phyloP scores from a whole-genome alignment of 92 coral and sea anemone genomes.

The Actinostola sp. region DNA sequence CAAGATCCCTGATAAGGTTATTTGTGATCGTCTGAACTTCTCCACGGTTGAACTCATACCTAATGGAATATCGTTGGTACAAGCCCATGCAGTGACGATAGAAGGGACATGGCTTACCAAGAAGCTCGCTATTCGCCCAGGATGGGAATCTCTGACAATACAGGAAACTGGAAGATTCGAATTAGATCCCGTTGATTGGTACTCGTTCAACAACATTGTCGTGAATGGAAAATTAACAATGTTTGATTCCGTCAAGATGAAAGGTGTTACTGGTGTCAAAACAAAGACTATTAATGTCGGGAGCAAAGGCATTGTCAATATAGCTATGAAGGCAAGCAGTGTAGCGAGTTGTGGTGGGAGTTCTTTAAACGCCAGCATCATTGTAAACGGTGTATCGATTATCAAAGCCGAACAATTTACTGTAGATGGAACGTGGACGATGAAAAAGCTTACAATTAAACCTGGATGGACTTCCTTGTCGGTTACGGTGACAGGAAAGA shows the following conservation, averaged over 20 bases:
- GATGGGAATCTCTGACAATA: slow-evolving; percentile 43
- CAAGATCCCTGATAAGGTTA: slow-evolving; percentile 6
- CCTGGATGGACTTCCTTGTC: slow-evolving; percentile 56
- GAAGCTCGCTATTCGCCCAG: slow-evolving; percentile 43
- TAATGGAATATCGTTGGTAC: slow-evolving; percentile 40
- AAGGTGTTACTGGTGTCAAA: slow-evolving; percentile 41
- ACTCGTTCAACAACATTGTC: slow-evolving; percentile 37
- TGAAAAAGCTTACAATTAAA: slow-evolving; percentile 39
- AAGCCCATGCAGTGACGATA: slow-evolving; percentile 44
- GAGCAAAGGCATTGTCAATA: slow-evolving; percentile 36
- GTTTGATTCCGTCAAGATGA: slow-evolving; percentile 39
- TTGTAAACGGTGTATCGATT: slow-evolving; percentile 35
- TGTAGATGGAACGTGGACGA: slow-evolving; percentile 44
- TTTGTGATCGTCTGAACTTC: slow-evolving; percentile 32
- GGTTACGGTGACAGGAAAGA: slow-evolving; percentile 34
- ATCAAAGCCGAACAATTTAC: slow-evolving; percentile 42
- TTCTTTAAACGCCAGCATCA: slow-evolving; percentile 17
- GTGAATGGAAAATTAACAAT: slow-evolving; percentile 57
- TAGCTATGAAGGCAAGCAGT: slow-evolving; percentile 8
- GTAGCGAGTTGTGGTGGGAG: slow-evolving; percentile 13
- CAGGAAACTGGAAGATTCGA: slow-evolving; percentile 43
- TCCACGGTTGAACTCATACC: slow-evolving; percentile 5
- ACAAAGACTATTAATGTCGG: slow-evolving; percentile 23
- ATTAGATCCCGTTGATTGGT: slow-evolving; percentile 35
- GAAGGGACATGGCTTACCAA: slow-evolving; percentile 45